Base-by-base conservation (phyloP, 2,113 vertebrate species). In the Cinclus mexicanus region DNA sequence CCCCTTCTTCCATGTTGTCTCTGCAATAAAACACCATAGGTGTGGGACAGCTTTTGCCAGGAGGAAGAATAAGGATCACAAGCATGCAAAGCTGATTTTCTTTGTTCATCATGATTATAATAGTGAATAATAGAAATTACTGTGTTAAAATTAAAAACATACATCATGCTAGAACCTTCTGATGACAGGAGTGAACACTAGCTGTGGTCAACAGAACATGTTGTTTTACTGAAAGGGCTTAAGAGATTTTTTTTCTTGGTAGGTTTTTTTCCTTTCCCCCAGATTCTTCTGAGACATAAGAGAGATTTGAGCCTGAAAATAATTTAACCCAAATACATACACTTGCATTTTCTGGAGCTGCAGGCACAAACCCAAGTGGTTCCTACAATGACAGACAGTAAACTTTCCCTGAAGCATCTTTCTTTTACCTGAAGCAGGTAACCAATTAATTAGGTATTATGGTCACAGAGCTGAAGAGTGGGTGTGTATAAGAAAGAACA, bases 261-360 rank as follows among this genome's bases (percentile, higher is more conserved):
- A 33, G 6, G 1, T 3, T 9, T 35, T n/a, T 19, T n/a, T 56
- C 9, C 6, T n/a, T 25, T 64, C 4, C 26, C 3, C 3, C 0
- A 7, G 3, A 33, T 69, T 28, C 44, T 72, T 78, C 14, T 16
- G 8, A 44, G 14, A 37, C 7, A 2, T 28, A 57, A 47, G 37
- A 71, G 14, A 35, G 4, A 23, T 46, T n/a, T 41, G 11, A 85
- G 24, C n/a, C 47, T 68, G 24, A 41, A 87, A 59, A 64, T 13
- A 67, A 39, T 35, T 67, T 49, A 74, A 25, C 10, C 20, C 63
- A 78, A 49, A 75, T 42, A n/a, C 3, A 67, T 11, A 5, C 7
- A 18, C 7, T 57, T 35, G 15, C 12, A 41, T 80, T 72, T 72
- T 76, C 46, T 80, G 46, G 9, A 86, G 26, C 28, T 90, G 16